These are phyloP conservation scores for Mirza zaza DNA, from an alignment of 2,113 vertebrate genomes.

Conservation along the genomic window DNA sequence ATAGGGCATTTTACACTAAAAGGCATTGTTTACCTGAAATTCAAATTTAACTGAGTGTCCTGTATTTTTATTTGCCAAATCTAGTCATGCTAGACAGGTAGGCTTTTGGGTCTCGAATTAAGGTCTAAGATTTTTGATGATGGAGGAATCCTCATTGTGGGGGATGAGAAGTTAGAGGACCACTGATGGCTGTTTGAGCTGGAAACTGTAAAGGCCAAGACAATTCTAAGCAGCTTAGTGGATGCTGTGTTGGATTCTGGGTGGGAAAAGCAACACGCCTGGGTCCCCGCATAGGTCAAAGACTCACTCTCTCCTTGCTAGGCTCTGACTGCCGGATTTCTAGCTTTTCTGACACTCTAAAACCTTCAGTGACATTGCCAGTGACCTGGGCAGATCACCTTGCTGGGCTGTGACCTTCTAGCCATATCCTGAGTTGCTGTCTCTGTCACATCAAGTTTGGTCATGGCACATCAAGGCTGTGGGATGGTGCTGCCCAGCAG, in stretches of 20 bases:
- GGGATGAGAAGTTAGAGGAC: not conserved
- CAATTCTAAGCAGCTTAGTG: not conserved
- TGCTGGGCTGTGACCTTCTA: not conserved
- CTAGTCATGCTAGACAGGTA: not conserved
- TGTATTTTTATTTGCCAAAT: slow-evolving; percentile 51
- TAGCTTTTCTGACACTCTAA: slow-evolving; percentile 12
- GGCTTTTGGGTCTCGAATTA: not conserved
- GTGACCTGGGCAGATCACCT: not conserved
- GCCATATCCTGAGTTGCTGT: not conserved
- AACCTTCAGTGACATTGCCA: not conserved
- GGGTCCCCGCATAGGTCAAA: not conserved
- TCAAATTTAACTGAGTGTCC: not conserved
- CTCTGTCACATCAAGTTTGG: not conserved
- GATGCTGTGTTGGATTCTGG: not conserved
- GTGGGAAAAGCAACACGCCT: not conserved
- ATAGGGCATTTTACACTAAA: not conserved
- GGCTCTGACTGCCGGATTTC: not conserved
- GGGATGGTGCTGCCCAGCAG: not conserved
- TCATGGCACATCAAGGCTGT: not conserved
- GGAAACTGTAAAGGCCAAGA: not conserved
- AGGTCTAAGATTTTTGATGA: not conserved
- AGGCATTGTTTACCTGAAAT: slow-evolving; percentile 16
- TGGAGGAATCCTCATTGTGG: not conserved
- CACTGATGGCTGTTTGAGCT: not conserved
- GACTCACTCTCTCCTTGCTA: not conserved